A percentile compares a stretch with the other conserved stretches of the same genome.
phyloP scores from a whole-genome alignment of 2,113 vertebrate species.

The Motacilla alba region DNA sequence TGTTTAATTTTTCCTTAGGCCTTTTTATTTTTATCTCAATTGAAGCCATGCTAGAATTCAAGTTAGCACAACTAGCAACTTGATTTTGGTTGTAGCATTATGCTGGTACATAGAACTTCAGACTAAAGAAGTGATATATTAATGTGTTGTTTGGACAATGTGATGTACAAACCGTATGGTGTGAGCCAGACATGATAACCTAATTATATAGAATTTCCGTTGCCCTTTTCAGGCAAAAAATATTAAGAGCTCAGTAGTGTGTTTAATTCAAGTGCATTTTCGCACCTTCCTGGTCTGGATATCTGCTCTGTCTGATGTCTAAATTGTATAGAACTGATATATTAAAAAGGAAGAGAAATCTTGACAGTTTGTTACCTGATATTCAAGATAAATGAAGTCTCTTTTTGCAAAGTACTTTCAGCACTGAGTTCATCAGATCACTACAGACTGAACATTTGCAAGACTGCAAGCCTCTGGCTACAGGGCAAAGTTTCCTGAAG shows the following conservation, averaged over 20 bases:
- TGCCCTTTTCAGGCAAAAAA: background rate
- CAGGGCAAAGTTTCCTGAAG: conserved; percentile 34
- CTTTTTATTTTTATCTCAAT: background rate
- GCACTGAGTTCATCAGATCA: conserved; percentile 45
- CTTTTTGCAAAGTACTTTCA: conserved; percentile 16
- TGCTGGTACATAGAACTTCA: background rate
- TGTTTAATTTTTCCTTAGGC: background rate
- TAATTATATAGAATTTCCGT: background rate
- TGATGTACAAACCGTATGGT: background rate
- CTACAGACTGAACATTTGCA: conserved; percentile 16
- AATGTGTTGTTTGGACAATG: background rate
- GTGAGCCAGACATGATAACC: background rate
- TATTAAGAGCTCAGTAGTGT: background rate
- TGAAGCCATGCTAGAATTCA: background rate
- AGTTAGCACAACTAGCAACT: background rate
- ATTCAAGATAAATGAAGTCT: conserved; percentile 45
- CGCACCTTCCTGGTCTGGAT: background rate
- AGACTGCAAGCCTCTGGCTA: background rate
- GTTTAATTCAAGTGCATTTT: background rate
- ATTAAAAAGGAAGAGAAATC: conserved; percentile 15
- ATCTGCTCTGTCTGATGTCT: background rate
- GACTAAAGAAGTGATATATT: background rate
- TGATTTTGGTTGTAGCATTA: background rate
- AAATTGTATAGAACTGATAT: background rate
- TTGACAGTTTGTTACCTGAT: conserved; percentile 6